Base-by-base conservation (phyloP, 2,888 invertebrate genomes). In the Aspidiotus destructor region DNA sequence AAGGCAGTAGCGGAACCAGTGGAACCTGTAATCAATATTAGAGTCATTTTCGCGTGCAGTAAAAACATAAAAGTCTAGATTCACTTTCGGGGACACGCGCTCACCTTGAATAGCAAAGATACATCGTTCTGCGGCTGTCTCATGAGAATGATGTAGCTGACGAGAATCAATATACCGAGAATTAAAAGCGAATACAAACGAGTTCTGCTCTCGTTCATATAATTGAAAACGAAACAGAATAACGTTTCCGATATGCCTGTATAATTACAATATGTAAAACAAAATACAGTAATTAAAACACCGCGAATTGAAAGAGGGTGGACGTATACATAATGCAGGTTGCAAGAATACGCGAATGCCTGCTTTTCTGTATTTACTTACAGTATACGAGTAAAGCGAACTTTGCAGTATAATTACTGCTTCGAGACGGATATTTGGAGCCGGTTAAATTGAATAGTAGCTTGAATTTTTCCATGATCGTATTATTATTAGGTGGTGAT, bases 1-100 rank as follows among this genome's bases (percentile, higher is more conserved):
- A 86, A 0, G 93, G 93, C 64, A 93, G 77, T 70, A 89, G 79
- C 2, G 94, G 94, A 0, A 93, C 88, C 15, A 87, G 78, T 0
- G 93, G 93, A 7, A 92, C 90, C 71, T 71, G 55, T 8, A 44
- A 69, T 48, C 11, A 6, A 48, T 48, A 48, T 48, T 1, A n/a
- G n/a, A 6, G 2, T 48, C 48, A 48, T 48, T 48, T 44, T 48
- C 48, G 10, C 40, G 41, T 11, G n/a, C 41, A 53, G n/a, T n/a
- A 42, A n/a, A 61, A 13, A 41, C 15, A 52, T 28, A 28, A 28
- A 28, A 28, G n/a, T 28, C 28, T 28, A 28, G 28, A 28, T 28
- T 28, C 28, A 28, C 28, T 28, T 28, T 28, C 28, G 28, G 28
- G 28, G 28, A 28, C 28, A 28, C 28, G 28, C 28, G 55, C 44